Evolutionary conservation across 2,888 invertebrate species (phyloP), one percentile per base, ranked within the genome.

Genomic region (Zhengitettix transpicula): DNA sequence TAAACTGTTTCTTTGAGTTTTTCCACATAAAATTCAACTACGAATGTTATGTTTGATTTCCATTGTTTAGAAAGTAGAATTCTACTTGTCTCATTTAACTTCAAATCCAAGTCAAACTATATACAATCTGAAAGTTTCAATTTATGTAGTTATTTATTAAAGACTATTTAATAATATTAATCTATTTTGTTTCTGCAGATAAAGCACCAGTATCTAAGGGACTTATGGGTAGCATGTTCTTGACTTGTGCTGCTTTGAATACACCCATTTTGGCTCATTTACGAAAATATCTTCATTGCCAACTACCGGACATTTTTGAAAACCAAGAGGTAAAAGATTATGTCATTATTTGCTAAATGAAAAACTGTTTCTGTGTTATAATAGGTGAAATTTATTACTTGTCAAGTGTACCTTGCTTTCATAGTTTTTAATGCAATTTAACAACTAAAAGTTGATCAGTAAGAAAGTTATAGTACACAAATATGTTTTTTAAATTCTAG

Each of bases 151-250:
- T 28, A 28, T 28, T 2, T 28, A 28, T n/a, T n/a, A n/a, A n/a
- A n/a, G n/a, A 28, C 7, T 28, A 28, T 28, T 28, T 28, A 28
- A 28, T 5, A 5, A 28, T 28, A 2, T 28, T 28, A 28, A 28
- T 47, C 9, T 8, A 12, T n/a, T 7, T 47, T 47, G 12, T 47
- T 47, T 12, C n/a, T 71, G 54, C 69, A 76, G 76, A 74, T 66
- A 73, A 73, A 67, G 72, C 75, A 14, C 76, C 76, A 55, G 75
- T 76, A 53, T 74, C 73, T 59, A 76, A 76, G 67, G 72, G 74
- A 44, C 66, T 77, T 28, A 69, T 77, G 64, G 73, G 74, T 14
- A 69, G 71, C 16, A 71, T 74, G 66, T 69, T 76, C 59, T 66
- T 75, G 12, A 73, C 76, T 28, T 75, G 75, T 59, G 71, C 75